phyloP scores from a whole-genome alignment of 2,797 vertebrate species.

The Myripristis jacobus region DNA sequence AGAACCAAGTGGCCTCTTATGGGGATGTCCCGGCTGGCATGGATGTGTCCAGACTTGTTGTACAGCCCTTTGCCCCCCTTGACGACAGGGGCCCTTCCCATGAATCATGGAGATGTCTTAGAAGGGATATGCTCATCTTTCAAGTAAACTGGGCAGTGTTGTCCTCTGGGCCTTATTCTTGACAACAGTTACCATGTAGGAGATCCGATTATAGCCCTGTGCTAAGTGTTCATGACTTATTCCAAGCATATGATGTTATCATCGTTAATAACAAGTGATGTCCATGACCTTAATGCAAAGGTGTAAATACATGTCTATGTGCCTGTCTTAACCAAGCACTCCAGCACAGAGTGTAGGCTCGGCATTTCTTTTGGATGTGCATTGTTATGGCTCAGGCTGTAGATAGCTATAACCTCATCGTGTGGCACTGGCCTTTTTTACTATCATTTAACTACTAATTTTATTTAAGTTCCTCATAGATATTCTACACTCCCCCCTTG shows the following conservation, averaged over 20 bases:
- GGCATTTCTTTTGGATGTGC: slow-evolving; percentile 36
- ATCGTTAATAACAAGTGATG: slow-evolving; percentile 48
- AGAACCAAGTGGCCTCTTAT: slow-evolving; percentile 73
- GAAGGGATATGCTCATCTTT: slow-evolving; percentile 70
- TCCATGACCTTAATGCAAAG: slow-evolving; percentile 58
- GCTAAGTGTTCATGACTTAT: slow-evolving; percentile 46
- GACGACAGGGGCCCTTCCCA: slow-evolving; percentile 56
- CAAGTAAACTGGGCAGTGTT: slow-evolving; percentile 60
- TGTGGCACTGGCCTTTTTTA: not conserved
- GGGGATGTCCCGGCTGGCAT: slow-evolving; percentile 75
- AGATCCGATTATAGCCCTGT: slow-evolving; percentile 70
- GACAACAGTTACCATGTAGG: slow-evolving; percentile 73
- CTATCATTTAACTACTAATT: no score
- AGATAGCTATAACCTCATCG: slow-evolving; percentile 36
- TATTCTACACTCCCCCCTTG: not conserved
- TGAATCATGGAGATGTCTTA: slow-evolving; percentile 71
- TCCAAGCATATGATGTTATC: slow-evolving; percentile 64
- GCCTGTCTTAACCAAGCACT: slow-evolving; percentile 30
- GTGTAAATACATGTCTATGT: slow-evolving; percentile 42
- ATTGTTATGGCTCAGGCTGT: not conserved
- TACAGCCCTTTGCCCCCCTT: slow-evolving; percentile 29
- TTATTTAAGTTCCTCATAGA: not conserved
- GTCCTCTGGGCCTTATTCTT: slow-evolving; percentile 67
- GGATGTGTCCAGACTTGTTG: slow-evolving; percentile 78
- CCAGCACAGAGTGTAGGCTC: slow-evolving; percentile 35